phyloP scores from a whole-genome alignment of 2,113 vertebrate species.

The Gopherus flavomarginatus region DNA sequence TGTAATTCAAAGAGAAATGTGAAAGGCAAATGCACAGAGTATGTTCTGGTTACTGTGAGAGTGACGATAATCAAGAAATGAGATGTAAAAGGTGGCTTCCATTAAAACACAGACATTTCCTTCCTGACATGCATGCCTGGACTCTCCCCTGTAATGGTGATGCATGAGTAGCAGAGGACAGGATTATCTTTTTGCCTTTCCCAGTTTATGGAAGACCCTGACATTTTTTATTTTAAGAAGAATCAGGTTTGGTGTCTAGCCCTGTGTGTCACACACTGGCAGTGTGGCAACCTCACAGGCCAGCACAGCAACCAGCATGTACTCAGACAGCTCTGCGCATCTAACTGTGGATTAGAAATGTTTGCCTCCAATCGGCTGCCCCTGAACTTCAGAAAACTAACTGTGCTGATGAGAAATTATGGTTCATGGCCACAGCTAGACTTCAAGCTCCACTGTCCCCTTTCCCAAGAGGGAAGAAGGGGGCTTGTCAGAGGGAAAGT shows the following conservation, averaged over 20 bases:
- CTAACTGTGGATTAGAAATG: too few species aligned
- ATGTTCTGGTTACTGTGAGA: accelerated
- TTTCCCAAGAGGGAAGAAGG: background rate
- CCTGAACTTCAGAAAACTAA: background rate
- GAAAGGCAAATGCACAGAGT: background rate
- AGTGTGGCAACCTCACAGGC: background rate
- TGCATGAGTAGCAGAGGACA: background rate
- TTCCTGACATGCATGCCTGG: background rate
- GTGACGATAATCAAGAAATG: background rate
- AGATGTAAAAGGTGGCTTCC: conserved; percentile 3
- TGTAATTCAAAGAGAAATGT: background rate
- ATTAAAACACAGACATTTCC: background rate
- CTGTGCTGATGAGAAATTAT: background rate
- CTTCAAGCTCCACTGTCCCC: background rate
- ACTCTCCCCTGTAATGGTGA: background rate
- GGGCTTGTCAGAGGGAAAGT: background rate
- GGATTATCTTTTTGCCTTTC: background rate
- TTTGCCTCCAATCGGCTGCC: background rate
- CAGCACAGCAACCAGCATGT: background rate
- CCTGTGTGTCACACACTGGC: too few species aligned
- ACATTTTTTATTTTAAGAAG: background rate
- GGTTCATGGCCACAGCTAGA: background rate
- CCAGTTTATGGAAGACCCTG: background rate
- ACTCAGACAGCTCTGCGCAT: background rate
- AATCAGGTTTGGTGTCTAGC: background rate